A percentile compares a stretch with the other conserved stretches of the same genome.
Evolutionary conservation across 2,797 vertebrate species (phyloP).

Genomic region (Eulemur rubriventer): DNA sequence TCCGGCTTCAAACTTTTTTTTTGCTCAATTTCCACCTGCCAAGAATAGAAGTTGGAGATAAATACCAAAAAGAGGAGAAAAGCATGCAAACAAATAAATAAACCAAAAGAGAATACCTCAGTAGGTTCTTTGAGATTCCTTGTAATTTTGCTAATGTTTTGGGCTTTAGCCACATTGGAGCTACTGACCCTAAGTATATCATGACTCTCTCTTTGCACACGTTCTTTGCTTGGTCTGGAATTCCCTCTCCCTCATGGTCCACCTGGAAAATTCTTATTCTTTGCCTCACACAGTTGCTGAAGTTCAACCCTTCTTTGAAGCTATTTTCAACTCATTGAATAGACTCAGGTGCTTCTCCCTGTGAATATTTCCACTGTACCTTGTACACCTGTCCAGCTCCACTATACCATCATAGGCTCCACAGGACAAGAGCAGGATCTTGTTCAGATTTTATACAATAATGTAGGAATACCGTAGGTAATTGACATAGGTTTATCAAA

Average conservation of each 20-base stretch:
- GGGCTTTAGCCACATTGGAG: not conserved
- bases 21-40: constrained; percentile 92
- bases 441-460: not conserved
- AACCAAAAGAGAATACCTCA: not conserved
- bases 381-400: not conserved
- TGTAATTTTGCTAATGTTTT: not conserved
- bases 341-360: not conserved
- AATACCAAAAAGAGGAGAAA: constrained; percentile 64
- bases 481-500: not conserved
- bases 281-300: not conserved
- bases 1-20: constrained; percentile 86
- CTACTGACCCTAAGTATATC: not conserved
- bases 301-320: not conserved
- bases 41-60: constrained; percentile 50
- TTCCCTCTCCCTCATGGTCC: not conserved
- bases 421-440: not conserved
- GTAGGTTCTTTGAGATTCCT: not conserved
- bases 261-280: not conserved
- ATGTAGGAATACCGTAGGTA: not conserved
- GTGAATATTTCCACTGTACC: not conserved
- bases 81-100: constrained; percentile 10
- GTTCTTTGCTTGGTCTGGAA: not conserved
- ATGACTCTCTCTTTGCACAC: not conserved
- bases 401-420: not conserved
- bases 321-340: not conserved